Percentiles rank a stretch among this genome's conserved stretches.
Conservation (phyloP, 2,113 vertebrate genomes). For the Lanius collurio region DNA sequence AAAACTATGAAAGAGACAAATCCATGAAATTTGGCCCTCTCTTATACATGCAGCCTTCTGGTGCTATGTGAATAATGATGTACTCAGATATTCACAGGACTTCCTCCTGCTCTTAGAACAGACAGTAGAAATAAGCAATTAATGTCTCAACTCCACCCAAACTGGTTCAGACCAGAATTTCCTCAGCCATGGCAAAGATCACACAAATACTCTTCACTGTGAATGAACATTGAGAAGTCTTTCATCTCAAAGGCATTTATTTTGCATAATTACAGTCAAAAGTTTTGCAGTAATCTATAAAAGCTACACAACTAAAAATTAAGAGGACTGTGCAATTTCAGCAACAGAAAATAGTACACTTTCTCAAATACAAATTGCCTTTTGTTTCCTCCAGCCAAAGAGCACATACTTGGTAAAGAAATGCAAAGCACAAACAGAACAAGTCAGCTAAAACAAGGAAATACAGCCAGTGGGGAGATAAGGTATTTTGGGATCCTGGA, state of each 20-base stretch:
- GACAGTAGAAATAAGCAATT: background rate
- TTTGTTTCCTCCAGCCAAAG: background rate
- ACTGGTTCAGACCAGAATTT: background rate
- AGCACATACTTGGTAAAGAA: background rate
- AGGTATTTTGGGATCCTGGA: background rate
- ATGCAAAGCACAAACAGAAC: background rate
- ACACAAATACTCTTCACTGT: background rate
- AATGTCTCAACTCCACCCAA: background rate
- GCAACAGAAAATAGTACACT: background rate
- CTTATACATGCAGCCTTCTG: background rate
- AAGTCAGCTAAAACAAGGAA: background rate
- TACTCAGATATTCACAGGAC: fast-evolving
- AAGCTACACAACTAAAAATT: background rate
- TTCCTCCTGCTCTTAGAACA: background rate
- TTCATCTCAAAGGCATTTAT: background rate
- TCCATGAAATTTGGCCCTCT: background rate
- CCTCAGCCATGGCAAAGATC: background rate
- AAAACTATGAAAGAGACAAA: background rate
- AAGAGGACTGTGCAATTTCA: background rate
- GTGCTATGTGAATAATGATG: background rate
- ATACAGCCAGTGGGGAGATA: background rate
- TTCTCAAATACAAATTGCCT: background rate
- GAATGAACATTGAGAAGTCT: background rate
- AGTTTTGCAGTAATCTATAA: background rate
- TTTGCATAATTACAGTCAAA: background rate